These are phyloP conservation scores for Agriopis aurantiaria DNA, from an alignment of 2,888 invertebrate genomes.

Conservation along the genomic window DNA sequence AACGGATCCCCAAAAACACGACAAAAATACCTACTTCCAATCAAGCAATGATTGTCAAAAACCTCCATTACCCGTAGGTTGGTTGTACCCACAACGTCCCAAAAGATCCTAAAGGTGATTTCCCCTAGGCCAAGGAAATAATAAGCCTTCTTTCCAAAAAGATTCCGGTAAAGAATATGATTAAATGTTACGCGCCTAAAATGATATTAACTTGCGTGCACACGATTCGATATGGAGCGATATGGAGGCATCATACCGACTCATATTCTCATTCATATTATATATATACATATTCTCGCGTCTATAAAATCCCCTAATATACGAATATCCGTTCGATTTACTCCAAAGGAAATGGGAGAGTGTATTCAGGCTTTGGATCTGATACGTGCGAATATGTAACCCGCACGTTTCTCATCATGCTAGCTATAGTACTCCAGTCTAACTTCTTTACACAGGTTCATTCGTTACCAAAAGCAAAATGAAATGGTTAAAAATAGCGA, in stretches of 20 bases:
- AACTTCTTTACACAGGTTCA: too few species aligned
- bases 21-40: neutral
- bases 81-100: constrained; percentile 40
- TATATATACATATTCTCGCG: constrained; percentile 45
- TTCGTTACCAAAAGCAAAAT: too few species aligned
- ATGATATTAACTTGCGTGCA: constrained; percentile 39
- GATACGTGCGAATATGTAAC: constrained; percentile 33
- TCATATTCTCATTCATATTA: too few species aligned
- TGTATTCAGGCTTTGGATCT: constrained; percentile 47
- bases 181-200: constrained; percentile 50
- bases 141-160: constrained; percentile 57
- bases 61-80: constrained; percentile 32
- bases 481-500: too few species aligned
- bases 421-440: neutral
- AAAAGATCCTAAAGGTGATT: constrained; percentile 56
- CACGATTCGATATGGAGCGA: constrained; percentile 32
- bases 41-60: constrained; percentile 31
- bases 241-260: constrained; percentile 47
- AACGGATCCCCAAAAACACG: neutral
- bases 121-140: constrained; percentile 62
- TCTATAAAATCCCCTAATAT: constrained; percentile 58
- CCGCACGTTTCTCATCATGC: constrained; percentile 33
- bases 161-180: constrained; percentile 55
- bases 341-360: constrained; percentile 54
- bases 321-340: constrained; percentile 62